A percentile compares a stretch with the other conserved stretches of the same genome.
These are phyloP conservation scores for Euglossa dilemma DNA, from an alignment of 1,140 invertebrate species.

Conservation along the genomic window DNA sequence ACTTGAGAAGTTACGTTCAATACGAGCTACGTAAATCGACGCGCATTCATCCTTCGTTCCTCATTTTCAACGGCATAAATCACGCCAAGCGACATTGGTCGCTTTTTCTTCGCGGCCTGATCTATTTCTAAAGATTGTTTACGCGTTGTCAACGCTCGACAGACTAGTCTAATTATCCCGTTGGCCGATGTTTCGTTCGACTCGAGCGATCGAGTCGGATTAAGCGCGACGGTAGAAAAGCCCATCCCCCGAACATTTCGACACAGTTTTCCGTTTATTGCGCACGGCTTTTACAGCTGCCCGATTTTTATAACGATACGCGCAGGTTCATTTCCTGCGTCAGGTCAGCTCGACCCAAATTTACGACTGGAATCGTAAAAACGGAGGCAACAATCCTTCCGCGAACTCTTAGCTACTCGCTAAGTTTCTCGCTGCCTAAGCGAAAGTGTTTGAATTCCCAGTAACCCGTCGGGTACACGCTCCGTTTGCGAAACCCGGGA, in stretches of 20 bases:
- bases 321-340: too few relatives aligned
- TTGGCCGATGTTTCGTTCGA: background rate
- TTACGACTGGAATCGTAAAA: constrained; percentile 1
- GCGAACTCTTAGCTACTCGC: constrained; percentile 5
- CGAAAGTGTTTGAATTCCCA: too few relatives aligned
- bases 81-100: background rate
- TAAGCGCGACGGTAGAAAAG: background rate
- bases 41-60: background rate
- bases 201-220: background rate
- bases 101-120: background rate
- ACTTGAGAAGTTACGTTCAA: too few relatives aligned
- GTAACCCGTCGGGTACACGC: background rate
- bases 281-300: too few relatives aligned
- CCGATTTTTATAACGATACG: too few relatives aligned
- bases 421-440: too few relatives aligned
- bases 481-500: background rate
- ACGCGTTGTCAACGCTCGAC: background rate
- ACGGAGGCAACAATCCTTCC: constrained; percentile 3
- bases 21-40: background rate
- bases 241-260: too few relatives aligned
- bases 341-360: constrained; percentile 24
- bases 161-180: background rate
- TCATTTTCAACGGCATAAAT: background rate
- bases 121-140: constrained; percentile 8
- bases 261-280: too few relatives aligned